phyloP scores from a whole-genome alignment of 2,113 vertebrate species.

The Hydrolagus affinis region DNA sequence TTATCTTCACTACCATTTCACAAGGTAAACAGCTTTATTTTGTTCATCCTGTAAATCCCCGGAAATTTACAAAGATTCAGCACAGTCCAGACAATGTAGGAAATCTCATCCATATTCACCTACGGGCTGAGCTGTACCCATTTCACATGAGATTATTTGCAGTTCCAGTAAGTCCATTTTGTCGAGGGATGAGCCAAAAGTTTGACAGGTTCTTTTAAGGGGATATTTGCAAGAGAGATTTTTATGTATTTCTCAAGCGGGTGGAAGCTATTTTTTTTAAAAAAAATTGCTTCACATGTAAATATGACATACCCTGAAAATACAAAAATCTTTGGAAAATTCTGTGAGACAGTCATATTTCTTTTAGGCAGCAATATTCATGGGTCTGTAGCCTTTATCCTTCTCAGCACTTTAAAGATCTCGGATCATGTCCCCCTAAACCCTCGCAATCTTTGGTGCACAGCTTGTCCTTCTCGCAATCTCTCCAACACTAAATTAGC shows the following conservation, averaged over 20 bases:
- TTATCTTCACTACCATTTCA: constrained; percentile 24
- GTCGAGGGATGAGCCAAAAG: constrained; percentile 20
- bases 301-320: not conserved
- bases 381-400: not conserved
- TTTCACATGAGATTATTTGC: constrained; percentile 26
- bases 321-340: not conserved
- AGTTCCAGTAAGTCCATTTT: constrained; percentile 25
- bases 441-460: too few relatives aligned
- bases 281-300: not conserved
- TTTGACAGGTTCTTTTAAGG: constrained; percentile 27
- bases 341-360: not conserved
- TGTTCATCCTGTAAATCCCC: constrained; percentile 25
- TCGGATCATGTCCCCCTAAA: not conserved
- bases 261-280: not conserved
- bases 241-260: not conserved
- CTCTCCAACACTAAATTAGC: too few relatives aligned
- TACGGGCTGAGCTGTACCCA: constrained; percentile 21
- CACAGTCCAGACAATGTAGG: constrained; percentile 6
- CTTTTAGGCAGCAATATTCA: constrained; percentile 1
- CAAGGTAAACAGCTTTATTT: constrained; percentile 26
- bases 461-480: too few relatives aligned
- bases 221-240: constrained; percentile 6
- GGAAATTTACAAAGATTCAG: constrained; percentile 5
- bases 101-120: constrained; percentile 32
- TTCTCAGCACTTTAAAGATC: not conserved